phyloP scores from a whole-genome alignment of 2,888 invertebrate species.

The Tachina lurida region DNA sequence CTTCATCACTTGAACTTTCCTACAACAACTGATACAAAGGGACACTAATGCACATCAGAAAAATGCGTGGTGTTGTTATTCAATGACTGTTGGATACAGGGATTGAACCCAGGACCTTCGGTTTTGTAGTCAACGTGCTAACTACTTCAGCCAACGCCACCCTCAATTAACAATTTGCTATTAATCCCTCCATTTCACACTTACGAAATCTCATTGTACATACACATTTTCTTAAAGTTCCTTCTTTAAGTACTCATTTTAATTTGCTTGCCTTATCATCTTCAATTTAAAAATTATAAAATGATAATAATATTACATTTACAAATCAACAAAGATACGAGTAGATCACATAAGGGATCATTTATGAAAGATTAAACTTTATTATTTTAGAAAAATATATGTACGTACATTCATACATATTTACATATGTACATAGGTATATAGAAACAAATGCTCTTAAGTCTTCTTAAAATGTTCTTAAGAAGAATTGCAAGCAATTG shows the following conservation, averaged over 20 bases:
- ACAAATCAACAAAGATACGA: constrained; percentile 46
- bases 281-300: constrained; percentile 37
- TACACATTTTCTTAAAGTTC: constrained; percentile 13
- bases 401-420: background rate
- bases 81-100: too few species aligned
- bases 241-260: constrained; percentile 8
- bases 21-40: too few species aligned
- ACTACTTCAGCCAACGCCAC: too few species aligned
- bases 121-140: too few species aligned
- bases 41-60: too few species aligned
- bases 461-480: background rate
- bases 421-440: background rate
- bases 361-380: constrained; percentile 49
- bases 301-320: constrained; percentile 27
- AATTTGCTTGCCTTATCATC: constrained; percentile 48
- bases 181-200: background rate
- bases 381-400: constrained; percentile 33
- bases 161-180: background rate
- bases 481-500: background rate
- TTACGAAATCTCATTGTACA: background rate
- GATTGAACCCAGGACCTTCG: too few species aligned
- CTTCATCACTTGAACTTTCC: too few species aligned
- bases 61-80: too few species aligned
- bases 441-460: background rate
- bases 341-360: constrained; percentile 61